Base-by-base conservation (phyloP, 2,888 invertebrate species). In the Trissonchulus sp. region DNA sequence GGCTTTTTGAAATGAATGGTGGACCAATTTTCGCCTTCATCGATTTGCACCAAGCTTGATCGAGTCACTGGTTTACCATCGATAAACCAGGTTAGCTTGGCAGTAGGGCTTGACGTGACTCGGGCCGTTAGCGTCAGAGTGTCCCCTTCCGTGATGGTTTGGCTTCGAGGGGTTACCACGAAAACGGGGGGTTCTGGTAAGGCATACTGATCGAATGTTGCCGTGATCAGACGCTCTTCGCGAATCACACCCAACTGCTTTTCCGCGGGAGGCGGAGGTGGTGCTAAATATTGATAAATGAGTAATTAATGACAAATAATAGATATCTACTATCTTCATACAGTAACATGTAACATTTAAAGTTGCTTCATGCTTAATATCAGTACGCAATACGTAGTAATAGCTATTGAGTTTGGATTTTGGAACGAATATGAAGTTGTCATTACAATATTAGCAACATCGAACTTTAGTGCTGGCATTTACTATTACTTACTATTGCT, bases 81-180 rank as follows among this genome's bases (percentile, higher is more conserved):
- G 77, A 83, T 83, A 79, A 80, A 85, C 85, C 85, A 85, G n/a
- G 82, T 83, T 75, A 85, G 82, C 23, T 78, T 78, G 2, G 85
- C 63, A 18, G 2, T 18, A 62, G 76, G 77, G 23, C 2, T 31
- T 8, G 74, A 36, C 30, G n/a, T 18, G 36, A 30, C 75, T 23
- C 34, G n/a, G 30, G 65, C 75, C 48, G 73, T 34, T 18, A 63
- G 69, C 23, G 18, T 74, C 38, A 76, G n/a, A 15, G 71, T 23
- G 28, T 69, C 71, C 3, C 71, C 71, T 48, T 48, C 48, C 48
- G 48, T 48, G 8, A 48, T 23, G 8, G 48, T 48, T 23, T 48
- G 48, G 23, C 8, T 15, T 48, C 48, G 8, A 23, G 48, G 48
- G 23, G 23, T 48, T 48, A 48, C 48, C 48, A 48, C 48, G 23